A percentile compares a stretch with the other conserved stretches of the same genome.
These are phyloP conservation scores for Leucoma salicis DNA, from an alignment of 2,888 invertebrate genomes.

Conservation along the genomic window DNA sequence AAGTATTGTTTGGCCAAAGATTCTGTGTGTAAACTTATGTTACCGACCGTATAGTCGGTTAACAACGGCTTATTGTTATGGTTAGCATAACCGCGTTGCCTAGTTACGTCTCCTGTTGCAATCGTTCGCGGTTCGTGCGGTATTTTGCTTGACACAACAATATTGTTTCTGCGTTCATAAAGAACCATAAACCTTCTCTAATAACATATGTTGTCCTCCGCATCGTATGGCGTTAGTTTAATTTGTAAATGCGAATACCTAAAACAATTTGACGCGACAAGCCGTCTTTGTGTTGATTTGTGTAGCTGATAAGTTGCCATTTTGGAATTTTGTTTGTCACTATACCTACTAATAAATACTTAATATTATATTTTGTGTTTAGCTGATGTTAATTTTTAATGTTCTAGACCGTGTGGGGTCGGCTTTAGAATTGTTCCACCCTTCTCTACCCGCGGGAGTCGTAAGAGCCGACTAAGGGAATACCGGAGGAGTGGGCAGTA, in stretches of 20 bases:
- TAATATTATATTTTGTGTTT: too few species aligned
- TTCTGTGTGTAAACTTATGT: constrained; percentile 48
- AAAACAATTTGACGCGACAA: constrained; percentile 40
- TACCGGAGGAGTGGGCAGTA: too few species aligned
- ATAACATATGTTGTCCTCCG: constrained; percentile 15
- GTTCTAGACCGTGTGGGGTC: too few species aligned
- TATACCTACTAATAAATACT: too few species aligned
- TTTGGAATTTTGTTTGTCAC: constrained; percentile 32
- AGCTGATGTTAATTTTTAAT: too few species aligned
- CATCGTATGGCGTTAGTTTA: background rate
- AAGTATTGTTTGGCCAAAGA: constrained; percentile 53
- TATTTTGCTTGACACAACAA: constrained; percentile 34
- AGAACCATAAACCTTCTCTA: constrained; percentile 3
- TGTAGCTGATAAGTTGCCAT: constrained; percentile 41
- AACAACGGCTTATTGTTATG: constrained; percentile 61
- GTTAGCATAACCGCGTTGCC: constrained; percentile 61
- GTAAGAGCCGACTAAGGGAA: too few species aligned
- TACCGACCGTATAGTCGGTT: constrained; percentile 38
- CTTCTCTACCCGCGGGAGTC: too few species aligned
- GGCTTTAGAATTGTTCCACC: too few species aligned
- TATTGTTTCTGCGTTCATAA: constrained; percentile 2
- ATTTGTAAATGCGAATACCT: constrained; percentile 37
- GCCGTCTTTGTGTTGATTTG: constrained; percentile 43
- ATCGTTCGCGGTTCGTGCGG: constrained; percentile 46
- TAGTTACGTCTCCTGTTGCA: constrained; percentile 57